Evolutionary conservation across 2,888 invertebrate genomes (phyloP).

Genomic region (Priocnemis perturbator): DNA sequence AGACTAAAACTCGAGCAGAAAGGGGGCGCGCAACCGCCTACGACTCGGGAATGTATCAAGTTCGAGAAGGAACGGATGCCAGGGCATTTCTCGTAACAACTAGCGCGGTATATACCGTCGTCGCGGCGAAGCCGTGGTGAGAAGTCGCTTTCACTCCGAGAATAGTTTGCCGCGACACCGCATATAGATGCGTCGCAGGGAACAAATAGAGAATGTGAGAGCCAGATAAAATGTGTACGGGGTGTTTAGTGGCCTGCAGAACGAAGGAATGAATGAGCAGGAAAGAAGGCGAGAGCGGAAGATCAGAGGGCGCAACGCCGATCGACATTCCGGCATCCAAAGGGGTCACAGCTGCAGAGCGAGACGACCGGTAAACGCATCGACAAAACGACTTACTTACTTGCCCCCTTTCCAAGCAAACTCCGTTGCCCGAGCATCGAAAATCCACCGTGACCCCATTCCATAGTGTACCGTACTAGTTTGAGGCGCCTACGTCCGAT

Average conservation of each 20-base stretch:
- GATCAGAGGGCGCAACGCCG: conserved; percentile 25
- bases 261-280: conserved; percentile 47
- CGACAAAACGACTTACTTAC: neutral
- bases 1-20: neutral
- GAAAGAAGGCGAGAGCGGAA: conserved; percentile 25
- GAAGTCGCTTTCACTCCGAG: conserved; percentile 51
- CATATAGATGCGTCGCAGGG: conserved; percentile 50
- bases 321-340: conserved; percentile 28
- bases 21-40: neutral
- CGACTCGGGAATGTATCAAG: conserved; percentile 11
- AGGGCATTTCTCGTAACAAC: conserved; percentile 35
- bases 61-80: conserved; percentile 10
- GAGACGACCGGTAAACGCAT: neutral
- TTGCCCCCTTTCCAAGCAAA: too few relatives aligned
- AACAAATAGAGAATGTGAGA: conserved; percentile 56
- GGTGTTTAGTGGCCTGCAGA: conserved; percentile 53
- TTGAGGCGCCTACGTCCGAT: too few relatives aligned
- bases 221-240: conserved; percentile 56
- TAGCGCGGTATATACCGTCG: conserved; percentile 9
- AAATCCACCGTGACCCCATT: too few relatives aligned
- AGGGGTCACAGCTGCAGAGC: conserved; percentile 12
- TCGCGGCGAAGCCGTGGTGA: too few relatives aligned
- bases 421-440: too few relatives aligned
- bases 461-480: too few relatives aligned
- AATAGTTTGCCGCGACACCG: conserved; percentile 56